Evolutionary conservation across 2,888 invertebrate species (phyloP).

Genomic region (Melangyna quadrimaculata): DNA sequence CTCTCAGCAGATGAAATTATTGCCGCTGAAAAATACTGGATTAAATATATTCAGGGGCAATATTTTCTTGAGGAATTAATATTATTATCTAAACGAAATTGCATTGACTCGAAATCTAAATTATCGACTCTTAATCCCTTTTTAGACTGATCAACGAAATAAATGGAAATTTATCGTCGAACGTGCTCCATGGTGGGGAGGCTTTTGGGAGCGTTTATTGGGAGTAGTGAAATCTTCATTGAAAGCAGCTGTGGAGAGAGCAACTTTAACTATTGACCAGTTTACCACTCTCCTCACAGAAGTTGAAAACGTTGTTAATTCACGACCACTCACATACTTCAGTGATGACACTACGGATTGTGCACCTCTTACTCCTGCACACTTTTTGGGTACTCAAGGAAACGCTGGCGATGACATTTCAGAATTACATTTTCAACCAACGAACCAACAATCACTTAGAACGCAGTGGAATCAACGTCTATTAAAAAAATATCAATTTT

Average conservation of each 20-base stretch:
- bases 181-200: no score
- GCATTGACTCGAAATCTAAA: neutral
- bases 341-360: slow-evolving; percentile 3
- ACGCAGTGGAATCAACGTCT: slow-evolving; percentile 1
- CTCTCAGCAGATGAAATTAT: neutral
- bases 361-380: neutral
- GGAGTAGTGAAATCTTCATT: slow-evolving; percentile 12
- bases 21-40: neutral
- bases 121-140: slow-evolving; percentile 4
- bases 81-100: neutral
- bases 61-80: neutral
- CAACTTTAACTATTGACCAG: slow-evolving; percentile 6
- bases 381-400: slow-evolving; percentile 4
- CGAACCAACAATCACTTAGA: neutral
- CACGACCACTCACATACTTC: no score
- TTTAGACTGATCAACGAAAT: slow-evolving; percentile 11
- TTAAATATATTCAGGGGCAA: neutral
- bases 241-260: slow-evolving; percentile 8
- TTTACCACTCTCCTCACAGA: no score
- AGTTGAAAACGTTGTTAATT: no score
- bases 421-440: neutral
- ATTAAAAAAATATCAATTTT: neutral
- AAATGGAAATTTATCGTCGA: no score
- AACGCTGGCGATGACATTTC: neutral
- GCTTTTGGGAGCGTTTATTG: slow-evolving; percentile 26